phyloP scores from a whole-genome alignment of 2,888 invertebrate species.

The Hypercompe scribonia region DNA sequence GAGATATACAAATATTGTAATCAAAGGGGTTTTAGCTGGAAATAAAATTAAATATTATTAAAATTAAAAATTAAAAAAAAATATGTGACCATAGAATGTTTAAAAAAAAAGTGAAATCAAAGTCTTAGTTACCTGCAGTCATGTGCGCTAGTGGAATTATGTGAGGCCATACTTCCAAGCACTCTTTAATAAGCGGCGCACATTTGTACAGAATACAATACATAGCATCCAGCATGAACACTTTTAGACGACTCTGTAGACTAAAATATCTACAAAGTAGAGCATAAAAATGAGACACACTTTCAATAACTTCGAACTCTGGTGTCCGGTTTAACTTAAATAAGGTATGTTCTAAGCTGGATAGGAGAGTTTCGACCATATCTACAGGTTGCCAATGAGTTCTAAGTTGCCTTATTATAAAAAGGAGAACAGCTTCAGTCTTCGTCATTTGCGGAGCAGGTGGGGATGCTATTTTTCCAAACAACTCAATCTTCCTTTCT shows the following conservation, averaged over 20 bases:
- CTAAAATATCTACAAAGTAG: constrained; percentile 72
- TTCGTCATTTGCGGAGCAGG: constrained; percentile 75
- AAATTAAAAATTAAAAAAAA: too few relatives aligned
- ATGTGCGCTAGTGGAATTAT: constrained; percentile 75
- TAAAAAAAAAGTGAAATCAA: neutral
- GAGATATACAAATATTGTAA: constrained; percentile 76
- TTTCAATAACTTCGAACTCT: constrained; percentile 71
- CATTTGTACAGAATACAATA: constrained; percentile 79
- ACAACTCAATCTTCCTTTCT: constrained; percentile 68
- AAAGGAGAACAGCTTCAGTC: constrained; percentile 74
- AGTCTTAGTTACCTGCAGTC: constrained; percentile 71
- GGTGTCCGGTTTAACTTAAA: constrained; percentile 75
- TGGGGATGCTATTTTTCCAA: constrained; percentile 58
- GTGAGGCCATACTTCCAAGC: constrained; percentile 77
- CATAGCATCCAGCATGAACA: constrained; percentile 80
- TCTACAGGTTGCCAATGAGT: constrained; percentile 47
- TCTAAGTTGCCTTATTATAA: constrained; percentile 64
- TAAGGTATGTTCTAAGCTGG: constrained; percentile 70
- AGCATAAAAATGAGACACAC: constrained; percentile 77
- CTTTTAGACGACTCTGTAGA: constrained; percentile 66
- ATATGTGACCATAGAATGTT: too few relatives aligned
- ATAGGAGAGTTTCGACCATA: constrained; percentile 62
- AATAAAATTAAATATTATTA: constrained; percentile 24
- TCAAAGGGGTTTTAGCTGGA: constrained; percentile 78
- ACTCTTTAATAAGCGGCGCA: constrained; percentile 72